Base-by-base conservation (phyloP, 2,888 invertebrate species). In the Mesorhabditis sp. region DNA sequence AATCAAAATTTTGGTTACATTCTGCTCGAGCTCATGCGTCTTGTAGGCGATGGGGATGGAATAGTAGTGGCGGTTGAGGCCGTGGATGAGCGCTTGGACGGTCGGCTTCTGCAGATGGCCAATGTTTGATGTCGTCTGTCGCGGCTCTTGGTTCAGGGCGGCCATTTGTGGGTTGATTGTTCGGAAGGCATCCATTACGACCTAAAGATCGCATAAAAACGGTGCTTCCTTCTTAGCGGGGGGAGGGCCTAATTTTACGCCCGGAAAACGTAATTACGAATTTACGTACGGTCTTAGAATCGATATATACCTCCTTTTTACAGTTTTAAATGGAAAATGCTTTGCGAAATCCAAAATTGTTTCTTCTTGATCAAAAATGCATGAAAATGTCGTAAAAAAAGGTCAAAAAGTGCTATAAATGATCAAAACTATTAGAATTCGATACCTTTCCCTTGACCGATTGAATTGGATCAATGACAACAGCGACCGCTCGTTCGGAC, bases 31-130 rank as follows among this genome's bases (percentile, higher is more conserved):
- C 87, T 97, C 95, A 87, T 97, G 96, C 88, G 97, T 98, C 79
- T 96, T 91, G 88, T 97, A 98, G 88, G 97, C 97, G 87, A 98
- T 98, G 87, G 96, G 95, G 86, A 98, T 96, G 62, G 96, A 97
- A 87, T 98, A 98, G 86, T 98, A 98, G 88, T 98, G 96, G 75
- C 97, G 91, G 87, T 98, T 98, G 43, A 98, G 89, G 13, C 98
- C 98, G 86, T 98, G 98, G 81, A 98, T 98, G 71, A 98, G 89
- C 61, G 97, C 97, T 61, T 90, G 96, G 71, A 98, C 96, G 1
- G 96, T 96, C 0, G 97, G 97, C 87, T 97, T 97, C 86, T 96
- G 94, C 82, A 98, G 89, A 88, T 98, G 97, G 1, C 98, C 98
- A 84, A 98, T 90, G 88, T 98, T 98, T 69, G 96, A 96, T 5